A percentile compares a stretch with the other conserved stretches of the same genome.
Conservation (phyloP, 1,140 invertebrate species). For the Drosophila micromelanica region DNA sequence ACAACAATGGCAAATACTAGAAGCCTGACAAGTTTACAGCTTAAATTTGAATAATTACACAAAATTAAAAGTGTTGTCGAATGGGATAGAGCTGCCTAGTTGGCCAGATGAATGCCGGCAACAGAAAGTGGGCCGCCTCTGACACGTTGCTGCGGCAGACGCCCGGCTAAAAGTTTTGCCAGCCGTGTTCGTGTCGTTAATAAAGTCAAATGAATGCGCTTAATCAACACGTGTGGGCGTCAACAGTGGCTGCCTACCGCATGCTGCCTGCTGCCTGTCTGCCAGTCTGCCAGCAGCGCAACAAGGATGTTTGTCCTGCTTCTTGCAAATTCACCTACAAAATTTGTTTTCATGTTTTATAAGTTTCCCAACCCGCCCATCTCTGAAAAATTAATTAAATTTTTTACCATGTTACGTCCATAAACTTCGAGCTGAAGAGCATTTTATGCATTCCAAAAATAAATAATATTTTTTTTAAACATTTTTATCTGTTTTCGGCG, state of each 20-base stretch:
- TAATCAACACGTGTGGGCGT: constrained; percentile 69
- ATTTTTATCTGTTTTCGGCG: constrained; percentile 62
- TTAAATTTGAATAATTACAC: constrained; percentile 71
- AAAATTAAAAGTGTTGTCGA: constrained; percentile 54
- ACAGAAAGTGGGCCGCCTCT: constrained; percentile 20
- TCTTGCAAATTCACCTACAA: constrained; percentile 41
- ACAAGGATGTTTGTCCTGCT: constrained; percentile 17
- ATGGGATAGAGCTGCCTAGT: constrained; percentile 18
- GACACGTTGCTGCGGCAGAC: constrained; percentile 17
- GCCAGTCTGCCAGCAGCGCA: background rate
- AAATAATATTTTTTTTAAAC: constrained; percentile 64
- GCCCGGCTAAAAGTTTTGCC: constrained; percentile 45
- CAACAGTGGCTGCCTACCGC: background rate
- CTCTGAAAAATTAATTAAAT: constrained; percentile 42
- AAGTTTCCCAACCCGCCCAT: constrained; percentile 26
- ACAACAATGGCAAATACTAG: constrained; percentile 2
- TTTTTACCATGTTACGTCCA: constrained; percentile 10
- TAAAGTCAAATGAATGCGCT: constrained; percentile 81
- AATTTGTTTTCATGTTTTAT: constrained; percentile 48
- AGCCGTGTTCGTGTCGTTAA: constrained; percentile 50
- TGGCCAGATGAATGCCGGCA: constrained; percentile 27
- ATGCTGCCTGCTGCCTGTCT: background rate
- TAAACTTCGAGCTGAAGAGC: constrained; percentile 17
- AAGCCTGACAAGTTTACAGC: constrained; percentile 47
- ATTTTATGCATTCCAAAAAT: constrained; percentile 58